Conservation (phyloP, 30 jellyfish, hydroid and myxozoan genomes). For the Chrysaora quinquecirrha region DNA sequence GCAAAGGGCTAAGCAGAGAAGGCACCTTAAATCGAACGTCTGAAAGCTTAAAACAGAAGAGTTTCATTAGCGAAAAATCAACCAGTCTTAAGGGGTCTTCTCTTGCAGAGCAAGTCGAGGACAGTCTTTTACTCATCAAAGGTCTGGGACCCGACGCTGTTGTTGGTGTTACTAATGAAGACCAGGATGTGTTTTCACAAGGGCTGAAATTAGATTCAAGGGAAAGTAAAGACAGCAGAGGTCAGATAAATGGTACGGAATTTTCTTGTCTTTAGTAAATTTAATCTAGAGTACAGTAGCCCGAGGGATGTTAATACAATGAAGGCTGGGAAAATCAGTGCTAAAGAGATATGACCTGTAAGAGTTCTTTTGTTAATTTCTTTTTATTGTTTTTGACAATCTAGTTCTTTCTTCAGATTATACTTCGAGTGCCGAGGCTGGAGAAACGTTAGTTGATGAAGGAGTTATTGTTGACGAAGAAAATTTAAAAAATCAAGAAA, state of each 20-base stretch:
- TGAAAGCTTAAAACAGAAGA: slow-evolving; percentile 6
- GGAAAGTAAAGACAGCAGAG: not conserved
- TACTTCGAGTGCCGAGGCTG: not conserved
- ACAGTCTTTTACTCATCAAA: not conserved
- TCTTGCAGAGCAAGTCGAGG: slow-evolving; percentile 2
- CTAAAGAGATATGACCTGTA: no score
- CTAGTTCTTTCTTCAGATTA: not conserved
- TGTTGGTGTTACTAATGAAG: not conserved
- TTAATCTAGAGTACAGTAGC: no score
- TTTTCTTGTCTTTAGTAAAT: no score
- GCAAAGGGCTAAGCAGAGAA: slow-evolving; percentile 45
- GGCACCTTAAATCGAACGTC: slow-evolving; percentile 38
- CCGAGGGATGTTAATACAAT: no score
- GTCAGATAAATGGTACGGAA: not conserved
- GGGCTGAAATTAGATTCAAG: not conserved
- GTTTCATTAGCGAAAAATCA: not conserved
- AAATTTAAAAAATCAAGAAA: not conserved
- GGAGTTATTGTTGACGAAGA: slow-evolving; percentile 3
- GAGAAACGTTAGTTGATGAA: not conserved
- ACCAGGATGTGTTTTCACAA: not conserved
- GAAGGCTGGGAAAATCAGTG: no score
- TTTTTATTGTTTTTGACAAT: no score
- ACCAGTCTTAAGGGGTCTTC: not conserved
- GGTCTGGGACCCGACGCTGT: not conserved
- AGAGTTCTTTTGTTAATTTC: no score